phyloP scores from a whole-genome alignment of 2,113 vertebrate species.

The Psittacula cyanocephala region DNA sequence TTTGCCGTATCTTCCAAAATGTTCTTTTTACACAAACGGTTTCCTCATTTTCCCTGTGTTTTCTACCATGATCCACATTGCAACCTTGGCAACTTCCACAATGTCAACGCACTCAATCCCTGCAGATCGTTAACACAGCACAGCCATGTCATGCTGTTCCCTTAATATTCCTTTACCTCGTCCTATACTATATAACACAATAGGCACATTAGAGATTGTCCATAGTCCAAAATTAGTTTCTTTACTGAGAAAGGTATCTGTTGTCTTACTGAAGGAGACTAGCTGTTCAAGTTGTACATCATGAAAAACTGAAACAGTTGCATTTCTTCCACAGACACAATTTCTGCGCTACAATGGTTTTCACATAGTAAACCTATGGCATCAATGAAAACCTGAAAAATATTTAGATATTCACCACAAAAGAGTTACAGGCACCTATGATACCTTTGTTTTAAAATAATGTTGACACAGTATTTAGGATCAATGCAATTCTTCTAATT shows the following conservation, averaged over 20 bases:
- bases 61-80: not conserved
- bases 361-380: constrained; percentile 94
- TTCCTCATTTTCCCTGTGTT: not conserved
- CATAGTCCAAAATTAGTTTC: not conserved
- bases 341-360: constrained; percentile 90
- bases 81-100: not conserved
- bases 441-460: not conserved
- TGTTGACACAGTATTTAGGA: not conserved
- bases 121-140: not conserved
- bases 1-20: not conserved
- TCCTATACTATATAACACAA: not conserved
- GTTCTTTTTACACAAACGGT: fast-evolving
- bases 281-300: constrained; percentile 86
- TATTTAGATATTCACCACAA: not conserved
- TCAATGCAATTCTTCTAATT: not conserved
- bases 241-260: too few species aligned
- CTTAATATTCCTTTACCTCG: not conserved
- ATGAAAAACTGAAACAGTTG: constrained; percentile 85
- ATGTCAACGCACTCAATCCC: not conserved
- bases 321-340: constrained; percentile 85
- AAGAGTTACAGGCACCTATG: not conserved
- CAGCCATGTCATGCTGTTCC: not conserved
- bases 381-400: constrained; percentile 88
- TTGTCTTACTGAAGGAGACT: constrained; percentile 88
- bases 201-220: not conserved